Evolutionary conservation across 2,113 vertebrate species (phyloP).

Genomic region (Spheniscus mendiculus): DNA sequence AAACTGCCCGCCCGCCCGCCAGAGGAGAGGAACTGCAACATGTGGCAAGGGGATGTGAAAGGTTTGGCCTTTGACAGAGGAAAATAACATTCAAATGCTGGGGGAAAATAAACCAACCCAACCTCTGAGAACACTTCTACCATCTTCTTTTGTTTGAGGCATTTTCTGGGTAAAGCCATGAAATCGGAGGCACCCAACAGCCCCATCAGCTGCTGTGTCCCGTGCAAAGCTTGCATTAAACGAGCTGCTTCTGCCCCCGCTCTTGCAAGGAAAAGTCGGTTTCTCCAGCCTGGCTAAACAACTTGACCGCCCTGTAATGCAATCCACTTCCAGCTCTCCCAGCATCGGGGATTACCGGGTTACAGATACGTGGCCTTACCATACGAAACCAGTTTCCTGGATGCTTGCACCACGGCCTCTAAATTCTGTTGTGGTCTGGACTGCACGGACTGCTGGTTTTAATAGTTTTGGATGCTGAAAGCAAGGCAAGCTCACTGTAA

Average conservation of each 20-base stretch:
- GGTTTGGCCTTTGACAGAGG: not conserved
- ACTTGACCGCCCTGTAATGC: not conserved
- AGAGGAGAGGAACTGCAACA: not conserved
- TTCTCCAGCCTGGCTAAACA: not conserved
- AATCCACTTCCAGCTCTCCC: not conserved
- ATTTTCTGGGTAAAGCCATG: not conserved
- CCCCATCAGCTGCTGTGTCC: not conserved
- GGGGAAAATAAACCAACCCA: not conserved
- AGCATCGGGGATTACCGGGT: not conserved
- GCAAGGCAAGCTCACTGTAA: not conserved
- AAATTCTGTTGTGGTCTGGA: slow-evolving; percentile 13
- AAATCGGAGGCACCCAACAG: not conserved
- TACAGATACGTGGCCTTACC: not conserved
- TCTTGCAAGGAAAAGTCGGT: not conserved
- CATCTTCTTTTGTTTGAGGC: not conserved
- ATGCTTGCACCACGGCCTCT: not conserved
- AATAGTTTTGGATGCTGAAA: not conserved
- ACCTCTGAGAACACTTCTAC: not conserved
- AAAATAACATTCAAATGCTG: not conserved
- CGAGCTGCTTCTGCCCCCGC: not conserved
- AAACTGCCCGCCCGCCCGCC: fast-evolving
- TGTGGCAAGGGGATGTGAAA: not conserved
- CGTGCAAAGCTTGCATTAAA: not conserved
- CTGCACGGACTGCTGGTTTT: not conserved
- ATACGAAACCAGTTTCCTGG: slow-evolving; percentile 2